Conservation (phyloP, 2,797 vertebrate species). For the Microcaecilia unicolor region DNA sequence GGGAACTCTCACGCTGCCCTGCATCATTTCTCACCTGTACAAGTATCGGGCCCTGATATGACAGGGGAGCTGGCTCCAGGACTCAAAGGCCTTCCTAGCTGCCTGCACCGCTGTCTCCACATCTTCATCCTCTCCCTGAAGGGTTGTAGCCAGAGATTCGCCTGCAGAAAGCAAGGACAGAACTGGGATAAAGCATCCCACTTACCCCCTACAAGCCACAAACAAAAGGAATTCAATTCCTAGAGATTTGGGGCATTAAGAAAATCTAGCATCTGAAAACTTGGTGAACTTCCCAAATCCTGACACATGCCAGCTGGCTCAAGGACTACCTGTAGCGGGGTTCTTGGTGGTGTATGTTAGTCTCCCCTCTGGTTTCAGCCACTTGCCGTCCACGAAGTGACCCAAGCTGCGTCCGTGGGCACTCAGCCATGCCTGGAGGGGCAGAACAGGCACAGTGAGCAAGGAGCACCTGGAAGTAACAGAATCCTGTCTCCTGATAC, state of each 20-base stretch:
- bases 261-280: too few relatives aligned
- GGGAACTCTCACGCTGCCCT: too few relatives aligned
- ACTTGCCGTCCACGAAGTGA: constrained; percentile 40
- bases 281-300: too few relatives aligned
- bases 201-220: too few relatives aligned
- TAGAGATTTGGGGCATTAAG: too few relatives aligned
- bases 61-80: constrained; percentile 32
- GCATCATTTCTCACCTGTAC: constrained; percentile 32
- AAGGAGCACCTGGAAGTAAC: background rate
- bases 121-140: constrained; percentile 31
- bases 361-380: constrained; percentile 34
- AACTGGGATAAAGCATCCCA: background rate
- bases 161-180: constrained; percentile 12
- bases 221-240: too few relatives aligned
- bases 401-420: constrained; percentile 35
- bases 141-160: constrained; percentile 31
- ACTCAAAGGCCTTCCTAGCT: constrained; percentile 11
- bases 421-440: constrained; percentile 47
- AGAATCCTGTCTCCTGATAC: background rate
- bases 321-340: constrained; percentile 44
- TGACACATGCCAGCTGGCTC: rapidly evolving
- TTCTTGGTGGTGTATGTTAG: constrained; percentile 14
- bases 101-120: constrained; percentile 14
- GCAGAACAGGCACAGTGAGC: background rate
- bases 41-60: constrained; percentile 33